Evolutionary conservation across 2,113 vertebrate species (phyloP).

Genomic region (Piprites chloris): DNA sequence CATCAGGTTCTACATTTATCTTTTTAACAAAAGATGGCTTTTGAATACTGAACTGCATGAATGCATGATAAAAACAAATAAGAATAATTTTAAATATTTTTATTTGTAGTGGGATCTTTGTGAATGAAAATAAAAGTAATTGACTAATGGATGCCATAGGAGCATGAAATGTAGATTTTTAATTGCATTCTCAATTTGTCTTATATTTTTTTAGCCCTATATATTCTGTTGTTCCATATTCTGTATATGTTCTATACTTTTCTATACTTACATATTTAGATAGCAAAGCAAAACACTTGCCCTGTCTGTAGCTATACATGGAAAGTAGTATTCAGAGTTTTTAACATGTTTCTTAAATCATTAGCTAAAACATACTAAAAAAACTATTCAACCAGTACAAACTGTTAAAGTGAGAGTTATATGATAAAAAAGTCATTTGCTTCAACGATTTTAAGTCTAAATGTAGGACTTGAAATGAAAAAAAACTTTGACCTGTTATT

Average conservation of each 20-base stretch:
- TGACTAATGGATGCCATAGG: not conserved
- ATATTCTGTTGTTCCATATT: not conserved
- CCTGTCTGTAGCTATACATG: not conserved
- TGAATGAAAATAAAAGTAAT: not conserved
- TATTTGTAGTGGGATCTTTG: not conserved
- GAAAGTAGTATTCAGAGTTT: not conserved
- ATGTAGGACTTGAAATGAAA: not conserved
- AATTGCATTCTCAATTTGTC: not conserved
- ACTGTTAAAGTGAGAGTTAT: not conserved
- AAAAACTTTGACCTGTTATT: not conserved
- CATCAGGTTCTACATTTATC: not conserved
- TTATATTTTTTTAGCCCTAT: not conserved
- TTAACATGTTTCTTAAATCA: not conserved
- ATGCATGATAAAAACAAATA: not conserved
- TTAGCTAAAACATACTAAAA: not conserved
- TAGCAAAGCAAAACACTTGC: not conserved
- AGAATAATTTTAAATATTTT: not conserved
- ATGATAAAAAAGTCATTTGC: not conserved
- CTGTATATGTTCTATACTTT: not conserved
- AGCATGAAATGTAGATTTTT: not conserved
- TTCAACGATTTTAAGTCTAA: not conserved
- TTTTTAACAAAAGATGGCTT: not conserved
- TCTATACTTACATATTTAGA: not conserved
- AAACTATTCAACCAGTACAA: not conserved
- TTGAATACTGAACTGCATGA: not conserved